A percentile compares a stretch with the other conserved stretches of the same genome.
These are phyloP conservation scores for Pampusana beccarii DNA, from an alignment of 2,113 vertebrate genomes.

Conservation along the genomic window DNA sequence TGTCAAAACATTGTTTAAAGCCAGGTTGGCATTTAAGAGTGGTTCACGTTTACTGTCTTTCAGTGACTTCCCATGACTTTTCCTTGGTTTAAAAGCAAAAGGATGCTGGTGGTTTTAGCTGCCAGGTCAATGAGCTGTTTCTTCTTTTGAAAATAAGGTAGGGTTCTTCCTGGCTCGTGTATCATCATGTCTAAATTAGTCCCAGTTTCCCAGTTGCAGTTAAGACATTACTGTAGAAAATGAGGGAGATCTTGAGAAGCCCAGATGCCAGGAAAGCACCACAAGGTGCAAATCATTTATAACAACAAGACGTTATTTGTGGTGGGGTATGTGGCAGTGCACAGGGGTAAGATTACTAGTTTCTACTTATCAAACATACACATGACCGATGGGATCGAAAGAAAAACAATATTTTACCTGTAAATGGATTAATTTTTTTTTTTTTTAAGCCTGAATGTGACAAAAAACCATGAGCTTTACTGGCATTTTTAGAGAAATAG, in stretches of 20 bases:
- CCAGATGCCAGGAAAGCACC: neutral
- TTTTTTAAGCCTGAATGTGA: neutral
- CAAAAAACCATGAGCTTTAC: neutral
- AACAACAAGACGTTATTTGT: neutral
- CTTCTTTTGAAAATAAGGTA: neutral
- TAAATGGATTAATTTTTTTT: neutral
- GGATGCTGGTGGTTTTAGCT: neutral
- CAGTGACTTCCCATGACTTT: constrained; percentile 28
- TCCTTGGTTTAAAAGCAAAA: constrained; percentile 1
- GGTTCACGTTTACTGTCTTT: neutral
- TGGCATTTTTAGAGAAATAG: neutral
- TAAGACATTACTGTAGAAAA: neutral
- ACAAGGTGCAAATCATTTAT: neutral
- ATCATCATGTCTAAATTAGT: neutral
- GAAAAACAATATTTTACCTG: neutral
- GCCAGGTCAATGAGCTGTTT: neutral
- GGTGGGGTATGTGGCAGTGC: neutral
- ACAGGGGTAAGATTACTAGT: neutral
- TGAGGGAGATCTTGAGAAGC: neutral
- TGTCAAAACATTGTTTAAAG: constrained; percentile 31
- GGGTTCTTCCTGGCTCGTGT: neutral
- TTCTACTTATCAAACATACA: neutral
- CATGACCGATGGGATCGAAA: neutral
- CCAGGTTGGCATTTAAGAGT: neutral
- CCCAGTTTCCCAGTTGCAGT: neutral